phyloP scores from a whole-genome alignment of 2,797 vertebrate genomes.

The Chanos chanos region DNA sequence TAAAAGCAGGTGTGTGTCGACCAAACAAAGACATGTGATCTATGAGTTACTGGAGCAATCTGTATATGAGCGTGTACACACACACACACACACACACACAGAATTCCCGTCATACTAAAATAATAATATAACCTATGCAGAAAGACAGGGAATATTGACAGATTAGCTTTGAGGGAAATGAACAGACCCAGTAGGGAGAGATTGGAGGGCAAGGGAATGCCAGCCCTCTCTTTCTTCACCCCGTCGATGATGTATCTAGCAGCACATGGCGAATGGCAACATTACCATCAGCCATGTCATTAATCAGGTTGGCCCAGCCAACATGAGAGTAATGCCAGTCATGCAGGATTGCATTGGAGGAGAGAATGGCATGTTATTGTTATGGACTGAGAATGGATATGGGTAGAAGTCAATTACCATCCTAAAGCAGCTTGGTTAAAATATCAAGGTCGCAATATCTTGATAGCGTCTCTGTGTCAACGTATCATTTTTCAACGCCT shows the following conservation, averaged over 20 bases:
- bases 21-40: slow-evolving; percentile 26
- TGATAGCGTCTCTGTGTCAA: slow-evolving; percentile 56
- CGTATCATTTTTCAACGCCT: slow-evolving; percentile 64
- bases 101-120: not conserved
- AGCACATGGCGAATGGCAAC: slow-evolving; percentile 12
- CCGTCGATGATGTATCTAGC: slow-evolving; percentile 8
- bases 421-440: slow-evolving; percentile 64
- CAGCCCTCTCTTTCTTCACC: not conserved
- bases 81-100: not conserved
- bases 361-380: too few relatives aligned
- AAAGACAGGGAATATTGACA: too few relatives aligned
- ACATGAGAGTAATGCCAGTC: too few relatives aligned
- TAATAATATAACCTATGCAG: not conserved
- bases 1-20: slow-evolving; percentile 23
- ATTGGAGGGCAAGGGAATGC: not conserved
- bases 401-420: slow-evolving; percentile 60
- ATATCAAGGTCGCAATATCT: slow-evolving; percentile 61
- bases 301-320: too few relatives aligned
- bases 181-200: not conserved
- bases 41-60: slow-evolving; percentile 2
- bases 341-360: too few relatives aligned
- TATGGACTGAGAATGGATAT: slow-evolving; percentile 48
- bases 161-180: not conserved
- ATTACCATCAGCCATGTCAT: slow-evolving; percentile 26
- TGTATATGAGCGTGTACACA: not conserved